Conservation (phyloP, 2,888 invertebrate species). For the Hanleya hanleyi region DNA sequence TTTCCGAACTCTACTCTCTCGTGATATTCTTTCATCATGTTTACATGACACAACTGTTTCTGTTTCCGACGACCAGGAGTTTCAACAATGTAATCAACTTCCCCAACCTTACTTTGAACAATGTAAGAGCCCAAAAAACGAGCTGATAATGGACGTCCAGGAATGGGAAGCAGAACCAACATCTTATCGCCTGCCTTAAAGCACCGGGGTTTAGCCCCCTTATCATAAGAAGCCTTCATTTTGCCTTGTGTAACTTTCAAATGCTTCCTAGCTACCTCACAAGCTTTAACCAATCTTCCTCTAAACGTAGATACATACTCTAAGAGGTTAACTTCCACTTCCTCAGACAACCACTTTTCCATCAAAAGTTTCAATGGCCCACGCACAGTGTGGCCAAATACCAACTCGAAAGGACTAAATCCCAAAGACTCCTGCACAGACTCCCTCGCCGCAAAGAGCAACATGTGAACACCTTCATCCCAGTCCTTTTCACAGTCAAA, state of each 20-base stretch:
- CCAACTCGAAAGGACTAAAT: background rate
- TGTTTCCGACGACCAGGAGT: conserved; percentile 33
- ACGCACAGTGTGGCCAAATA: background rate
- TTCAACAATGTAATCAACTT: conserved; percentile 12
- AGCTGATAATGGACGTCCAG: conserved; percentile 8
- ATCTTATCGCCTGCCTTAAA: conserved; percentile 41
- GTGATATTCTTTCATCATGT: conserved; percentile 37
- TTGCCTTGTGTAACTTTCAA: background rate
- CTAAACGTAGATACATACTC: background rate
- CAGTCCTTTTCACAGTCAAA: background rate
- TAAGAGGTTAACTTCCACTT: background rate
- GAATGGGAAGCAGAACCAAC: conserved; percentile 19
- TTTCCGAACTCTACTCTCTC: too few relatives aligned
- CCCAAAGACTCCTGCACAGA: too few relatives aligned
- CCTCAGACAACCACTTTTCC: background rate
- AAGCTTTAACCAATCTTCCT: too few relatives aligned
- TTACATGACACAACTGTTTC: conserved; percentile 35
- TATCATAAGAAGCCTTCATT: too few relatives aligned
- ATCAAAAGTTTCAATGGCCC: background rate
- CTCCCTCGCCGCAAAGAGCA: background rate
- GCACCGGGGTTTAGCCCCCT: too few relatives aligned
- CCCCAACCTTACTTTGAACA: background rate
- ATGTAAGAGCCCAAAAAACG: conserved; percentile 15
- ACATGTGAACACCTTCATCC: background rate
- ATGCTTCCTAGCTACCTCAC: background rate